A percentile compares a stretch with the other conserved stretches of the same genome.
Conservation (phyloP, 2,888 invertebrate genomes). For the Conchocele bisecta region DNA sequence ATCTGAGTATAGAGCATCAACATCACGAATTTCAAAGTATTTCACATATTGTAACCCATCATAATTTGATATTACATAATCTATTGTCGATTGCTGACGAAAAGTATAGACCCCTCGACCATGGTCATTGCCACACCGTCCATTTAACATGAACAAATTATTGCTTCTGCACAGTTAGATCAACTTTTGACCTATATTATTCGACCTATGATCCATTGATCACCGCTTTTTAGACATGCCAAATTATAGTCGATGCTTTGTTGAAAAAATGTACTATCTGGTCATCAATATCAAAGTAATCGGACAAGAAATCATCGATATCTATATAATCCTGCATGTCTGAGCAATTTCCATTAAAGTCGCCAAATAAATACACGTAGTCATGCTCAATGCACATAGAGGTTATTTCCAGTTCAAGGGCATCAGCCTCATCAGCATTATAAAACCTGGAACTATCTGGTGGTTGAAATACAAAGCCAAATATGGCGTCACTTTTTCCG, state of each 20-base stretch:
- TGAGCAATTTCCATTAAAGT: conserved; percentile 4
- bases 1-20: background rate
- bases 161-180: background rate
- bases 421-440: conserved; percentile 13
- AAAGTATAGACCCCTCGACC: background rate
- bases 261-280: background rate
- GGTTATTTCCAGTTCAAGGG: conserved; percentile 6
- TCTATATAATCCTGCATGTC: conserved; percentile 5
- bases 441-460: conserved; percentile 7
- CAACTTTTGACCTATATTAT: background rate
- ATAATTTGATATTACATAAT: background rate
- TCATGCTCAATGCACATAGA: background rate
- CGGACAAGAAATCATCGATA: conserved; percentile 6
- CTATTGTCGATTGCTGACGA: background rate
- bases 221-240: background rate
- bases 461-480: conserved; percentile 8
- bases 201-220: background rate
- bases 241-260: background rate
- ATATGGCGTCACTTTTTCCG: background rate
- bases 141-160: conserved; percentile 6
- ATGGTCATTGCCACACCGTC: background rate
- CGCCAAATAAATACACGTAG: conserved; percentile 9
- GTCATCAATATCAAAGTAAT: conserved; percentile 15
- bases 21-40: background rate
- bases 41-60: background rate